Conservation (phyloP, 2,888 invertebrate genomes). For the Sarcophaga variegata region DNA sequence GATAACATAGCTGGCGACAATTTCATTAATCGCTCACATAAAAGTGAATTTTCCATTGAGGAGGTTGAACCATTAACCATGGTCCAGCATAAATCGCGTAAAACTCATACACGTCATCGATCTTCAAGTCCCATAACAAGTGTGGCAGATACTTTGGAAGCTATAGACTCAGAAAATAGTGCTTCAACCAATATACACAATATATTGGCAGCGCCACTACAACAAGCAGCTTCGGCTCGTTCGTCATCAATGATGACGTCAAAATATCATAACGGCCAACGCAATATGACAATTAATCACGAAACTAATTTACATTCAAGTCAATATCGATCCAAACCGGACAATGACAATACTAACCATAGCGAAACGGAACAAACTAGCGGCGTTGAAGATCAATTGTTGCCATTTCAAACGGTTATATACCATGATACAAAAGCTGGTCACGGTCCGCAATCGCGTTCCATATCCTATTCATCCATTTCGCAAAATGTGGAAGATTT, state of each 20-base stretch:
- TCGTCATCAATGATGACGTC: conserved; percentile 62
- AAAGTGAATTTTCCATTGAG: conserved; percentile 84
- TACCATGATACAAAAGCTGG: conserved; percentile 82
- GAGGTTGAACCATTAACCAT: conserved; percentile 83
- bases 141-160: conserved; percentile 72
- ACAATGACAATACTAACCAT: conserved; percentile 77
- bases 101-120: conserved; percentile 57
- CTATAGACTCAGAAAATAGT: conserved; percentile 77
- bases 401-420: conserved; percentile 83
- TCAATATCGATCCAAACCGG: neutral
- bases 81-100: conserved; percentile 60
- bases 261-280: conserved; percentile 66
- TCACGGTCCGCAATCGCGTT: conserved; percentile 81
- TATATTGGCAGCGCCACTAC: conserved; percentile 82
- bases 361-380: conserved; percentile 74
- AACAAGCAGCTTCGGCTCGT: conserved; percentile 79
- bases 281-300: conserved; percentile 67
- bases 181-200: conserved; percentile 79
- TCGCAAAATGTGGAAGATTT: conserved; percentile 80
- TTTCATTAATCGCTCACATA: conserved; percentile 83
- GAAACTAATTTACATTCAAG: conserved; percentile 39
- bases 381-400: conserved; percentile 76
- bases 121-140: conserved; percentile 52
- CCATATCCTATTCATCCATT: conserved; percentile 84
- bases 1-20: conserved; percentile 71